These are phyloP conservation scores for Scomber scombrus DNA, from an alignment of 2,113 vertebrate species.

Conservation along the genomic window DNA sequence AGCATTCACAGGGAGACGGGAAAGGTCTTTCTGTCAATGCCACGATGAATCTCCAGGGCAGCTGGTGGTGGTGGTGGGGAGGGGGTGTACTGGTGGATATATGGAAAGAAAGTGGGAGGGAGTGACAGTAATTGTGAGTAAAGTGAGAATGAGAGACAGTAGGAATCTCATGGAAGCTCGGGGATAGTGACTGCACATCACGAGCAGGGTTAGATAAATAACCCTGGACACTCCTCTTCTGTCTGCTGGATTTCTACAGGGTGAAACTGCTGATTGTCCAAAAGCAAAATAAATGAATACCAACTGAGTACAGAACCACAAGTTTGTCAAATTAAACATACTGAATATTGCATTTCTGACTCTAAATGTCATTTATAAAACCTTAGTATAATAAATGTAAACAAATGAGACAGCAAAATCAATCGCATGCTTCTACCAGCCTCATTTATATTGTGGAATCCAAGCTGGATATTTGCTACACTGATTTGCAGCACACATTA, in stretches of 20 bases:
- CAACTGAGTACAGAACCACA: not conserved
- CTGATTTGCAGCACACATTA: not conserved
- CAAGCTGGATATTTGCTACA: too few relatives aligned
- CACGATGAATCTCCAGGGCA: slow-evolving; percentile 75
- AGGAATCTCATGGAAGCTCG: slow-evolving; percentile 38
- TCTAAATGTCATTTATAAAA: slow-evolving; percentile 14
- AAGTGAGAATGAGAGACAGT: slow-evolving; percentile 63
- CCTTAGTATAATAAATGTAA: not conserved
- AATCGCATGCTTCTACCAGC: not conserved
- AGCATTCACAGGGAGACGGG: slow-evolving; percentile 71
- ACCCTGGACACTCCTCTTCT: slow-evolving; percentile 29
- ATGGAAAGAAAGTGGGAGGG: slow-evolving; percentile 45
- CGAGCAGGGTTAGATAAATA: slow-evolving; percentile 49
- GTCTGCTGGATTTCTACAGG: not conserved
- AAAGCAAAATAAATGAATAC: not conserved
- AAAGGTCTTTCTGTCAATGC: slow-evolving; percentile 82
- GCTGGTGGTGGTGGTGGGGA: slow-evolving; percentile 13
- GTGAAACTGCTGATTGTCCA: not conserved
- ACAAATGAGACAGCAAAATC: slow-evolving; percentile 18
- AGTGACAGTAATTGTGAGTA: slow-evolving; percentile 77
- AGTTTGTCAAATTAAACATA: slow-evolving; percentile 8
- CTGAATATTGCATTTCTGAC: not conserved
- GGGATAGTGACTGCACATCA: slow-evolving; percentile 51
- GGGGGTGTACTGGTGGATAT: slow-evolving; percentile 45
- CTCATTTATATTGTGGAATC: not conserved